These are phyloP conservation scores for Amblyopsis rosae DNA, from an alignment of 2,113 vertebrate genomes.

Conservation along the genomic window DNA sequence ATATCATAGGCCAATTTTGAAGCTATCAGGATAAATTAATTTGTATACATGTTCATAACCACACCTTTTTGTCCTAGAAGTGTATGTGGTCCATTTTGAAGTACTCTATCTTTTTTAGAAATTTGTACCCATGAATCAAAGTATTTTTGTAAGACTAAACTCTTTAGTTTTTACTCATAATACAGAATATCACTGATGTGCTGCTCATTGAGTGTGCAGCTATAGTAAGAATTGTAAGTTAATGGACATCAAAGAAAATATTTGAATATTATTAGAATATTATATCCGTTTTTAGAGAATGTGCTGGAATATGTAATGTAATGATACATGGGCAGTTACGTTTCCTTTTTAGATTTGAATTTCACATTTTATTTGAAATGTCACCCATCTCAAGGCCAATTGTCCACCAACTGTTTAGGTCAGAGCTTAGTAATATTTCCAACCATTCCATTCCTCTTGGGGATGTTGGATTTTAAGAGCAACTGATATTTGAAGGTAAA, in stretches of 20 bases:
- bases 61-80: constrained; percentile 56
- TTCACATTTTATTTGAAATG: background rate
- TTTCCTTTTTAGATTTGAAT: constrained; percentile 17
- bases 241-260: constrained; percentile 35
- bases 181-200: constrained; percentile 68
- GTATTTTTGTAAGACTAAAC: constrained; percentile 77
- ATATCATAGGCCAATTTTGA: constrained; percentile 51
- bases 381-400: constrained; percentile 66
- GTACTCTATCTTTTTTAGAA: constrained; percentile 69
- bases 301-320: constrained; percentile 33
- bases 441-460: constrained; percentile 67
- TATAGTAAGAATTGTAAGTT: constrained; percentile 33
- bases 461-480: constrained; percentile 56
- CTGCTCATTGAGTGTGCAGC: constrained; percentile 46
- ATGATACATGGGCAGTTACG: constrained; percentile 21
- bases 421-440: constrained; percentile 60
- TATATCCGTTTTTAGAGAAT: constrained; percentile 21
- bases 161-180: constrained; percentile 68
- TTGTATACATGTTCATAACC: constrained; percentile 66
- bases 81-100: constrained; percentile 71
- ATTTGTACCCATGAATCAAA: constrained; percentile 75
- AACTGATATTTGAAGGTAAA: constrained; percentile 53
- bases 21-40: constrained; percentile 28
- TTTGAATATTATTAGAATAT: constrained; percentile 27
- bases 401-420: constrained; percentile 66